Base-by-base conservation (phyloP, 2,888 invertebrate species). In the Augochlorella aurata region DNA sequence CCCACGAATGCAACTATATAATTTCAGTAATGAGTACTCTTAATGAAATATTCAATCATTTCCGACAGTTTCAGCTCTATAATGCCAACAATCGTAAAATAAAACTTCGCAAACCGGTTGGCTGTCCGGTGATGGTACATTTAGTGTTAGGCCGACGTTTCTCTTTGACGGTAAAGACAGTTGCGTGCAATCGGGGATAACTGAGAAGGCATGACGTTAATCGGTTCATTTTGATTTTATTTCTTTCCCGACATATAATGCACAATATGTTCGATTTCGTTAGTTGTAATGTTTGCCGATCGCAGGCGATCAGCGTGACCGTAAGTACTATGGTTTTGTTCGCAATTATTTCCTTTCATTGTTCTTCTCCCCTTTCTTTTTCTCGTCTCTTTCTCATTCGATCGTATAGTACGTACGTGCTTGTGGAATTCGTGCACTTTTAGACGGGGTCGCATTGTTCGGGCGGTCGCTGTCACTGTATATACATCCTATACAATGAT, bases 221-320 rank as follows among this genome's bases (percentile, higher is more conserved):
- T 91, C 85, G 86, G 77, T 90, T 88, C 79, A 89, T 91, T 91
- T 91, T 91, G 90, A 91, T 91, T 91, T 91, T 91, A 91, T 91
- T 91, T 87, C 78, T 84, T 89, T 89, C 79, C 86, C 84, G 88
- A 90, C 89, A 86, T 87, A 88, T 89, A 91, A 91, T 90, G 87
- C 89, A 89, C 89, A 91, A 87, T 89, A 88, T 81, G 86, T 88
- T 87, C 87, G 85, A 85, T 77, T 81, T 85, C 77, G 67, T 86
- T 84, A 85, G 81, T 72, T 73, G 85, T 85, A 85, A 85, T 73
- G 67, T 81, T 72, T 83, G 85, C 75, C 74, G 61, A 54, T 80
- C 82, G 72, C 70, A 47, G 78, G 71, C 75, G 79, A 83, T 81
- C 69, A 82, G 80, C 85, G 82, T 58, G 79, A 82, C 70, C 78